Base-by-base conservation (phyloP, 2,113 vertebrate genomes). In the Cheilinus undulatus region DNA sequence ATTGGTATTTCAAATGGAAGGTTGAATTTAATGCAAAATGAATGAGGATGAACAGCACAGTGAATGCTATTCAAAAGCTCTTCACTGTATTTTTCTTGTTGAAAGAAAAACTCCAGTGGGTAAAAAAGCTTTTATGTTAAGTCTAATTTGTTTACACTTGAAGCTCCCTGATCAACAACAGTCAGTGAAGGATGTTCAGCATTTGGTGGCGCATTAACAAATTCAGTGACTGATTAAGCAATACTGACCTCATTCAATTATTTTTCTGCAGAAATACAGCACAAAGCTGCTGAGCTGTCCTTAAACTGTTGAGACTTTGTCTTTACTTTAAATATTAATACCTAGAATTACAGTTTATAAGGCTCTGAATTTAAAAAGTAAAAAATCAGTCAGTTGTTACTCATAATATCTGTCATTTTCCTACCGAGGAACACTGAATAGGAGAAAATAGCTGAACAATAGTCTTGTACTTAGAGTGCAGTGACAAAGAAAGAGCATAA, bases 361-460 rank as follows among this genome's bases (percentile, higher is more conserved):
- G 15, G 24, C 32, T 27, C 1, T 2, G 3, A 7, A 11, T 13
- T 9, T 45, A 52, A 2, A 38, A 14, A 58, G 20, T 13, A 14
- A 11, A 32, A 32, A 3, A 32, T 32, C 30, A 32, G 30, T 32
- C 30, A 32, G 8, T 34, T 10, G 32, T 34, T 34, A 51, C 20
- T 56, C 7, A 27, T 15, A 32, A 24, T 24, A 70, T 32, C 45
- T 51, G 46, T 70, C 27, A 6, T 53, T 46, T 60, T 53, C 22
- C 50, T 58, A 20, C 22, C 5, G 30, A 54, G 43, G 38, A 59
- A 27, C 12, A 13, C 10, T 40, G 38, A 54, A 10, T 11, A 49
- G 13, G n/a, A 40, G 30, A 2, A 40, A 38, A 38, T 54, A 53
- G 12, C 2, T 52, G 5, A 11, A 45, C 34, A 20, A 20, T 3